A percentile compares a stretch with the other conserved stretches of the same genome.
Evolutionary conservation across 1,140 invertebrate species (phyloP).

Genomic region (Episyrphus balteatus): DNA sequence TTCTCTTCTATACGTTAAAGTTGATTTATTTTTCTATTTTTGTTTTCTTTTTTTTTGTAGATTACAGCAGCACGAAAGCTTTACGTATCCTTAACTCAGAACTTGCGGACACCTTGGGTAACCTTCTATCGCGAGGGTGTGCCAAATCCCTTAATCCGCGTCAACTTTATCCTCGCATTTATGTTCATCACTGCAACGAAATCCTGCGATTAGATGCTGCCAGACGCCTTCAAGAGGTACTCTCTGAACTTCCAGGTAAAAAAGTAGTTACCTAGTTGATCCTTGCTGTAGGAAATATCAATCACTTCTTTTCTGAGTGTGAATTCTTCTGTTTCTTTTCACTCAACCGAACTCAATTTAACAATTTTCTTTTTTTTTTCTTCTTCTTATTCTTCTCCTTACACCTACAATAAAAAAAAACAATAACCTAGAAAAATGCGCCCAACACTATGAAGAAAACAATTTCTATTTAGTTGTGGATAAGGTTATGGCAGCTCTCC

Average conservation of each 20-base stretch:
- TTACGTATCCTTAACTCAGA: slow-evolving; percentile 76
- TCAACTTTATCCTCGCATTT: slow-evolving; percentile 56
- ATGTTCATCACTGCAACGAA: slow-evolving; percentile 37
- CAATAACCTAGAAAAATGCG: slow-evolving; percentile 50
- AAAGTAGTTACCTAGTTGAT: slow-evolving; percentile 8
- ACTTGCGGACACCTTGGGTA: slow-evolving; percentile 85
- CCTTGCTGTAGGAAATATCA: not conserved
- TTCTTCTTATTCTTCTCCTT: not conserved
- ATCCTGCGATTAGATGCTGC: slow-evolving; percentile 39
- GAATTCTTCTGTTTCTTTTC: not conserved
- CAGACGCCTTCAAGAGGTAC: slow-evolving; percentile 42
- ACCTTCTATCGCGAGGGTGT: slow-evolving; percentile 73
- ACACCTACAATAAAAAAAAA: slow-evolving; percentile 10
- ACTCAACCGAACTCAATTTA: not conserved
- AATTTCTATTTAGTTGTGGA: slow-evolving; percentile 81
- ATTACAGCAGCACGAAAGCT: slow-evolving; percentile 74
- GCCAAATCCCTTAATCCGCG: slow-evolving; percentile 66
- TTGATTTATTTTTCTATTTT: not conserved
- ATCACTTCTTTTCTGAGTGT: slow-evolving; percentile 10
- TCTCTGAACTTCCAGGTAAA: slow-evolving; percentile 48
- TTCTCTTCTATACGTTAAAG: not conserved
- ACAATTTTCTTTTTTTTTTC: slow-evolving; percentile 10
- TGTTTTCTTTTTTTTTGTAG: slow-evolving; percentile 41
- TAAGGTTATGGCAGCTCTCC: slow-evolving; percentile 57
- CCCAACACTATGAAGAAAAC: slow-evolving; percentile 58